Base-by-base conservation (phyloP, 2,888 invertebrate genomes). In the Drosophila limbata region DNA sequence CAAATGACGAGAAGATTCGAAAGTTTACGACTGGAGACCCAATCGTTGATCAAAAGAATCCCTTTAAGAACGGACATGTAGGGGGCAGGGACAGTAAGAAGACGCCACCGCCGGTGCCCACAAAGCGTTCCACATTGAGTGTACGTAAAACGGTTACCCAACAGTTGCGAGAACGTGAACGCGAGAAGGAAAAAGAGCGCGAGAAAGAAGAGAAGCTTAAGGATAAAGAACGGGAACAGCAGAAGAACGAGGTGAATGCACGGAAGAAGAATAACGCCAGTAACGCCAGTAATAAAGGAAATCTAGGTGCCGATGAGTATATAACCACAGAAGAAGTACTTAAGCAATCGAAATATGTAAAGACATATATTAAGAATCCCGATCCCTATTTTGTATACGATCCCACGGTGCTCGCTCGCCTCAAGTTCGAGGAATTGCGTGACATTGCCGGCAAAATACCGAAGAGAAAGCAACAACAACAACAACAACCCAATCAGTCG, bases 301-400 rank as follows among this genome's bases (percentile, higher is more conserved):
- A 40, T 28, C 21, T 35, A 2, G 28, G 65, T 4, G 72, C 84
- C 3, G 90, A 91, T 52, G 92, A 92, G 10, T 92, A 80, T 45
- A 80, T 92, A n/a, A 91, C 92, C 33, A 93, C 91, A 3, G 93
- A 93, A 67, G 92, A 93, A 31, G 92, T 93, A 9, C 81, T 93
- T 3, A 92, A 92, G 17, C 92, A 93, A 67, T 93, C 93, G 15
- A 93, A 93, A 76, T 93, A 91, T 85, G 93, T 93, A 2, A 92
- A 92, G 68, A 93, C 93, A 0, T 93, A 93, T 53, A 91, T 93
- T 35, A 92, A 92, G 73, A 92, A 93, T 83, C 93, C 93, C 1
- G 93, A 93, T 80, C 88, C 91, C 15, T 91, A 90, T 63, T 92
- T 93, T 53, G 90, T 90, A n/a, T 93, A 92, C 66, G 92, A 93